Conservation (phyloP, 1,140 invertebrate species). For the Teleopsis dalmanni region DNA sequence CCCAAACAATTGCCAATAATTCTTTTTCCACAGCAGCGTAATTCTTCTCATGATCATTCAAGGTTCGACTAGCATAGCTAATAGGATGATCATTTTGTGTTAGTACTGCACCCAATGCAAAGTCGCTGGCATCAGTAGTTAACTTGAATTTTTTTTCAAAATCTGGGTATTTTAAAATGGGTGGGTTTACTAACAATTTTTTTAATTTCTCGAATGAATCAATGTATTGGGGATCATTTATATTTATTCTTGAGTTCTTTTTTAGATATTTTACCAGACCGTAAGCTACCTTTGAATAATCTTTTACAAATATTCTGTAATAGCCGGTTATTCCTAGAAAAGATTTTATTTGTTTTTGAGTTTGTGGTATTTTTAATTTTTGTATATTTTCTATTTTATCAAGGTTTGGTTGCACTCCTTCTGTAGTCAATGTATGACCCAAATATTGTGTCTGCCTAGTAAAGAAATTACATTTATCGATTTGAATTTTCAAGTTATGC, state of each 20-base stretch:
- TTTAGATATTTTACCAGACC: constrained; percentile 4
- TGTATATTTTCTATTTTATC: neutral
- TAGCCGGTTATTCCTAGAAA: neutral
- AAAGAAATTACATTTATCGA: constrained; percentile 46
- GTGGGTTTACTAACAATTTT: neutral
- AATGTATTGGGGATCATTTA: constrained; percentile 1
- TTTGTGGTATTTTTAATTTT: neutral
- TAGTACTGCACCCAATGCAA: constrained; percentile 16
- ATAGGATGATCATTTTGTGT: constrained; percentile 21
- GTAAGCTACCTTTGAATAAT: neutral
- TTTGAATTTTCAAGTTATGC: constrained; percentile 42
- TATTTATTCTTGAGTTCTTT: constrained; percentile 1
- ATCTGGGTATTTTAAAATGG: constrained; percentile 4
- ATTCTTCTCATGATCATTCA: constrained; percentile 37
- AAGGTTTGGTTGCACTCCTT: neutral
- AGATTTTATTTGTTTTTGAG: neutral
- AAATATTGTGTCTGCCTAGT: constrained; percentile 17
- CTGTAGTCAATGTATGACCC: neutral
- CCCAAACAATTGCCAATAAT: constrained; percentile 43
- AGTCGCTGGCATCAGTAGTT: constrained; percentile 10
- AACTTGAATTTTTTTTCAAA: constrained; percentile 6
- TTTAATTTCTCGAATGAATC: constrained; percentile 11
- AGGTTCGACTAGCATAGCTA: constrained; percentile 39
- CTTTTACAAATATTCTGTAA: neutral
- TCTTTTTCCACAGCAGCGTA: constrained; percentile 44